Conservation (phyloP, 2,888 invertebrate species). For the Cacoxenus indagator region DNA sequence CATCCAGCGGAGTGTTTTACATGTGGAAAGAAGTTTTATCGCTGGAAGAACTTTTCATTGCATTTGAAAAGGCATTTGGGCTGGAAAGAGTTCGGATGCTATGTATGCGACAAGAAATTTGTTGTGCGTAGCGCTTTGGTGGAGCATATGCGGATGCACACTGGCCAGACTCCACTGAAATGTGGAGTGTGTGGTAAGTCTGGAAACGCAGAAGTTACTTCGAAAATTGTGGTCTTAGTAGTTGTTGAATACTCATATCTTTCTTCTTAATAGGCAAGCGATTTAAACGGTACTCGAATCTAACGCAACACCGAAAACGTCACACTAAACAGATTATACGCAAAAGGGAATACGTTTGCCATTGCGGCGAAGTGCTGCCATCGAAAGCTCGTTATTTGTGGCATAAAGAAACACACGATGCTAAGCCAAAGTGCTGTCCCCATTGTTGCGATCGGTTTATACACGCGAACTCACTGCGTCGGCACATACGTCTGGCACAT, state of each 20-base stretch:
- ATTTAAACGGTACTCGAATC: constrained; percentile 86
- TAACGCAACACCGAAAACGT: constrained; percentile 87
- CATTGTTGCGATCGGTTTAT: constrained; percentile 90
- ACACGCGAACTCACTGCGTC: constrained; percentile 84
- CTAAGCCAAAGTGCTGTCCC: constrained; percentile 85
- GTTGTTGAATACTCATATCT: neutral
- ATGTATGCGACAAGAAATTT: constrained; percentile 85
- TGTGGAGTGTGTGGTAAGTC: constrained; percentile 80
- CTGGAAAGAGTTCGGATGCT: constrained; percentile 80
- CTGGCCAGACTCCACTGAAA: constrained; percentile 84
- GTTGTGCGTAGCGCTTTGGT: constrained; percentile 84
- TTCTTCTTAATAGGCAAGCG: constrained; percentile 72
- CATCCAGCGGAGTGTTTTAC: constrained; percentile 87
- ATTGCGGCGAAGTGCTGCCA: constrained; percentile 85
- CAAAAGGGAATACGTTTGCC: constrained; percentile 81
- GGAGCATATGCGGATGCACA: constrained; percentile 87
- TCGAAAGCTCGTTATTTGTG: constrained; percentile 86
- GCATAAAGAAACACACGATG: constrained; percentile 89
- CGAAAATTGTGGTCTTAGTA: neutral
- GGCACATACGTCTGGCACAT: constrained; percentile 86
- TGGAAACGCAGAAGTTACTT: neutral
- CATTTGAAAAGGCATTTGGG: constrained; percentile 86
- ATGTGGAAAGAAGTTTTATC: constrained; percentile 84
- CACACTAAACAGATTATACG: constrained; percentile 82
- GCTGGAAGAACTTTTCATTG: constrained; percentile 80